phyloP scores from a whole-genome alignment of 2,797 vertebrate species.

The Acanthornis magna region DNA sequence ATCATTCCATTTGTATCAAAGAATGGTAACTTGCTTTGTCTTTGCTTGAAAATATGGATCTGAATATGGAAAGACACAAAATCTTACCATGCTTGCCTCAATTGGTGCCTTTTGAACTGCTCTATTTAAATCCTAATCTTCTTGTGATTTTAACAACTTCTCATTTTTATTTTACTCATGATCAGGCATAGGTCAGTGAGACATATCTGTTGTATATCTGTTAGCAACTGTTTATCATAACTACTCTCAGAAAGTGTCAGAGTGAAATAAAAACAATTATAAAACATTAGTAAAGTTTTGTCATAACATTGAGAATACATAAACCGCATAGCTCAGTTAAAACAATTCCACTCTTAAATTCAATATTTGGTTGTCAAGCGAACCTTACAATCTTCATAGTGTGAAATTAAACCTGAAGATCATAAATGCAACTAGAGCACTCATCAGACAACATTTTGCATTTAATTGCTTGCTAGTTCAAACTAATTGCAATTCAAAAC shows the following conservation, averaged over 20 bases:
- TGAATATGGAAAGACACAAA: neutral
- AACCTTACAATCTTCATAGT: neutral
- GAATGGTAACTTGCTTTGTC: neutral
- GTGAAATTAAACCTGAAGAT: slow-evolving; percentile 14
- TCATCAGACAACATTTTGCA: neutral
- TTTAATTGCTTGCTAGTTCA: slow-evolving; percentile 9
- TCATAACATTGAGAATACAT: neutral
- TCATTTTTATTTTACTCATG: neutral
- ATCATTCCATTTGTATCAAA: neutral
- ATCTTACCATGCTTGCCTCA: neutral
- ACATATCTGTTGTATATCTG: neutral
- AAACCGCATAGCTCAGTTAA: neutral
- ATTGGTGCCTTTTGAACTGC: neutral
- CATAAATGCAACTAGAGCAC: neutral
- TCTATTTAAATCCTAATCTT: neutral
- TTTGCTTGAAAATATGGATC: neutral
- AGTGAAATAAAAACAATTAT: neutral
- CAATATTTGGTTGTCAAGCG: neutral
- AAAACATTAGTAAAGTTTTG: neutral
- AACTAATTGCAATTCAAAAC: slow-evolving; percentile 13
- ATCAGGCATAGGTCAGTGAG: neutral
- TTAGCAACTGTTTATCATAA: neutral
- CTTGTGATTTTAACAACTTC: neutral
- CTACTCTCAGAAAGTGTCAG: neutral
- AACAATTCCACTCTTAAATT: neutral